Conservation (phyloP, 2,888 invertebrate genomes). For the Macroteleia sp. region DNA sequence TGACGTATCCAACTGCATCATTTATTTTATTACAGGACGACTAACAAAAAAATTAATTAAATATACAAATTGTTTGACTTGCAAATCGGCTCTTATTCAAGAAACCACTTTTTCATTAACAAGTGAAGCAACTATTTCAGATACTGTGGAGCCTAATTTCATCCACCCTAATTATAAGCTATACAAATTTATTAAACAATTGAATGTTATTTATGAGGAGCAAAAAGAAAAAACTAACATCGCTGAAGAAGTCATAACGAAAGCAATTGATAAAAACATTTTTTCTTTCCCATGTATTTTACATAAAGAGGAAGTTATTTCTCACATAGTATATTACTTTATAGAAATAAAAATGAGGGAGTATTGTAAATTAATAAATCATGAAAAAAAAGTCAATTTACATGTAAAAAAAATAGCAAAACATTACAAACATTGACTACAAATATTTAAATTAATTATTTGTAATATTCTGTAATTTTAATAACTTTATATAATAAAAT, state of each 20-base stretch:
- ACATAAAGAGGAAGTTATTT: slow-evolving; percentile 1
- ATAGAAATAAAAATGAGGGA: background rate
- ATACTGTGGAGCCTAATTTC: background rate
- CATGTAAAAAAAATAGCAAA: background rate
- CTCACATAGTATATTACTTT: background rate
- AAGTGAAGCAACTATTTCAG: slow-evolving; percentile 6
- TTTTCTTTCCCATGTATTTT: background rate
- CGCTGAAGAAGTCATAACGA: background rate
- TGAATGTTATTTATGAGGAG: background rate
- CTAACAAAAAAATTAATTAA: slow-evolving; percentile 4
- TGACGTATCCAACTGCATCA: background rate
- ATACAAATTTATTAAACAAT: background rate
- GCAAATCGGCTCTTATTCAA: slow-evolving; percentile 7
- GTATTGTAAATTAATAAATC: background rate
- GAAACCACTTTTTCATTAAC: background rate
- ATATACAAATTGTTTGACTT: slow-evolving; percentile 1
- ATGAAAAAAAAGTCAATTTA: background rate
- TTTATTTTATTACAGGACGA: slow-evolving; percentile 4
- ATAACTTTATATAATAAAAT: background rate
- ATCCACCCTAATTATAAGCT: background rate
- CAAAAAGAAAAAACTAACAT: background rate
- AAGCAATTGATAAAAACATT: background rate
- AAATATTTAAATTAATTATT: background rate
- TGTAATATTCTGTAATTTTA: background rate
- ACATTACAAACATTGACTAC: background rate